Conservation (phyloP, 1,140 invertebrate genomes). For the Cydia splendana region DNA sequence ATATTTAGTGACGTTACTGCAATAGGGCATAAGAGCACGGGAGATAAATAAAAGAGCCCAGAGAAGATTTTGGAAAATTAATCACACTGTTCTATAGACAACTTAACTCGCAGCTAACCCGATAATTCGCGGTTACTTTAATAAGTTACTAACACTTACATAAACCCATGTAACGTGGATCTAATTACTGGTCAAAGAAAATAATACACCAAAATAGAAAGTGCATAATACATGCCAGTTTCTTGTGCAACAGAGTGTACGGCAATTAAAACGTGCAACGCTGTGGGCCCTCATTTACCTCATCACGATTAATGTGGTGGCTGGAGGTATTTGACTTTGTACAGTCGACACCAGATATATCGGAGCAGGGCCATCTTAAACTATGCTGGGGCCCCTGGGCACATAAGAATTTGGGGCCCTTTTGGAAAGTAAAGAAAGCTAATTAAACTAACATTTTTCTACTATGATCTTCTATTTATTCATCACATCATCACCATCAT, state of each 20-base stretch:
- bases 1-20: not conserved
- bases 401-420: too few species aligned
- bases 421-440: too few species aligned
- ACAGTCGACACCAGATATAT: too few species aligned
- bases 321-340: not conserved
- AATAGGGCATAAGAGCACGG: not conserved
- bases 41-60: not conserved
- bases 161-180: conserved; percentile 16
- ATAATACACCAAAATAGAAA: conserved; percentile 32
- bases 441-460: too few species aligned
- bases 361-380: too few species aligned
- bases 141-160: conserved; percentile 18
- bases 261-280: conserved; percentile 23
- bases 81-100: not conserved
- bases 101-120: not conserved
- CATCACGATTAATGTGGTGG: not conserved
- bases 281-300: not conserved
- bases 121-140: not conserved
- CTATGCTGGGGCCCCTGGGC: too few species aligned
- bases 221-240: conserved; percentile 25
- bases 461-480: too few species aligned
- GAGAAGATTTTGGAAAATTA: too few species aligned
- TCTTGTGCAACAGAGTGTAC: conserved; percentile 26
- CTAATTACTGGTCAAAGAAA: conserved; percentile 27
- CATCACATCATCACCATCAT: too few species aligned